Conservation (phyloP, 2,888 invertebrate genomes). For the Dusona sp. region DNA sequence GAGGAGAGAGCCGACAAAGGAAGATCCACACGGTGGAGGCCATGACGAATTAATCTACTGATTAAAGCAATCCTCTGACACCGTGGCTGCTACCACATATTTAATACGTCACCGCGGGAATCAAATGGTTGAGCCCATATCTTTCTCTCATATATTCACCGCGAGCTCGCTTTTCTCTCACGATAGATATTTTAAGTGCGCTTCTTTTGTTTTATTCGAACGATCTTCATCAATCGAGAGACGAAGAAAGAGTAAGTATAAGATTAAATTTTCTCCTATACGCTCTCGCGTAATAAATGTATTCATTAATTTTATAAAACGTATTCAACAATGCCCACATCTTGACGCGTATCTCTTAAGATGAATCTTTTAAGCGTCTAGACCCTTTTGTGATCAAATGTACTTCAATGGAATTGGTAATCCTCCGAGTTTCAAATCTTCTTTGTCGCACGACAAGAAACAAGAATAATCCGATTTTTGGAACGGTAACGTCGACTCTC, state of each 20-base stretch:
- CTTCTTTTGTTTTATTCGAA: slow-evolving; percentile 59
- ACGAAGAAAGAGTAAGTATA: not conserved
- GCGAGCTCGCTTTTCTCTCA: slow-evolving; percentile 25
- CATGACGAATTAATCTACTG: slow-evolving; percentile 84
- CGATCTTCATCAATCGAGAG: slow-evolving; percentile 61
- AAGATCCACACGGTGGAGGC: slow-evolving; percentile 80
- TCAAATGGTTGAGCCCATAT: slow-evolving; percentile 76
- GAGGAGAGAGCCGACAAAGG: slow-evolving; percentile 81
- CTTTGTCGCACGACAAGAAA: not conserved
- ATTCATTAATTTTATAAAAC: slow-evolving; percentile 56
- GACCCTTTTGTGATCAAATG: not conserved
- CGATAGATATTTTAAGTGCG: slow-evolving; percentile 41
- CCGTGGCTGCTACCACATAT: slow-evolving; percentile 82
- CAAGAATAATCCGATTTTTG: not conserved
- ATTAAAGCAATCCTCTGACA: slow-evolving; percentile 84
- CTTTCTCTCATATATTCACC: slow-evolving; percentile 4
- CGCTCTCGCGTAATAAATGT: slow-evolving; percentile 30
- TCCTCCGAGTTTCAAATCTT: not conserved
- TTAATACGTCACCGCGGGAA: slow-evolving; percentile 82
- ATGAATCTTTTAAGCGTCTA: slow-evolving; percentile 8
- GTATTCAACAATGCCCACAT: slow-evolving; percentile 24
- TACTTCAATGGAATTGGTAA: not conserved
- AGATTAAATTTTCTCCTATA: slow-evolving; percentile 20
- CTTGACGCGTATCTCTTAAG: not conserved
- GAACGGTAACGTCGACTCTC: not conserved